phyloP scores from a whole-genome alignment of 2,113 vertebrate species.

The Eubucco bourcierii region DNA sequence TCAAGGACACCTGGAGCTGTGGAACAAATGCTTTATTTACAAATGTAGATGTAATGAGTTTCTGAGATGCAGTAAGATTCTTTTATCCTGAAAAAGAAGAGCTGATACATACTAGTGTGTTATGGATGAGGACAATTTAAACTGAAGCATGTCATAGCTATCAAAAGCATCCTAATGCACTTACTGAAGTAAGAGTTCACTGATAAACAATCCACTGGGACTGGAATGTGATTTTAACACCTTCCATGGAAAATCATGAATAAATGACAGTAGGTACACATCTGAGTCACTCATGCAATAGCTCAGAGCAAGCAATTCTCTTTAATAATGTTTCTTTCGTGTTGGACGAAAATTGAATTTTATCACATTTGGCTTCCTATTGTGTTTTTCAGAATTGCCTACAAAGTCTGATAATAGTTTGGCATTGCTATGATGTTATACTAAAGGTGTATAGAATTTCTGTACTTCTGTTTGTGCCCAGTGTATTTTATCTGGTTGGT shows the following conservation, averaged over 20 bases:
- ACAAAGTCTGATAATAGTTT: background rate
- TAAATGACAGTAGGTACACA: background rate
- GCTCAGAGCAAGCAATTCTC: background rate
- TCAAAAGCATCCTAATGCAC: constrained; percentile 35
- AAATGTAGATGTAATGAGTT: constrained; percentile 74
- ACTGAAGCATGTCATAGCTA: constrained; percentile 45
- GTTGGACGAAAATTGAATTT: background rate
- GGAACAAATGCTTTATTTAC: constrained; percentile 71
- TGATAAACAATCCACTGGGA: constrained; percentile 33
- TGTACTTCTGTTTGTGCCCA: background rate
- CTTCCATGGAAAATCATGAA: background rate
- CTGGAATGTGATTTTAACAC: constrained; percentile 25
- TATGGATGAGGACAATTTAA: constrained; percentile 47
- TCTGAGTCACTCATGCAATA: background rate
- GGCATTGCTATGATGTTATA: background rate
- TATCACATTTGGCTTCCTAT: background rate
- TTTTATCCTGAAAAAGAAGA: constrained; percentile 72
- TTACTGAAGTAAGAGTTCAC: constrained; percentile 45
- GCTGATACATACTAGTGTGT: constrained; percentile 36
- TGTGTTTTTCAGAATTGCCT: background rate
- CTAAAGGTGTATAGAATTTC: background rate
- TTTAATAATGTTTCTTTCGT: background rate
- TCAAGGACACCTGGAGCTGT: constrained; percentile 68
- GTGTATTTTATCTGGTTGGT: background rate
- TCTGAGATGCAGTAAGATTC: constrained; percentile 51